phyloP scores from a whole-genome alignment of 2,113 vertebrate species.

The Xyliphius kryptos region DNA sequence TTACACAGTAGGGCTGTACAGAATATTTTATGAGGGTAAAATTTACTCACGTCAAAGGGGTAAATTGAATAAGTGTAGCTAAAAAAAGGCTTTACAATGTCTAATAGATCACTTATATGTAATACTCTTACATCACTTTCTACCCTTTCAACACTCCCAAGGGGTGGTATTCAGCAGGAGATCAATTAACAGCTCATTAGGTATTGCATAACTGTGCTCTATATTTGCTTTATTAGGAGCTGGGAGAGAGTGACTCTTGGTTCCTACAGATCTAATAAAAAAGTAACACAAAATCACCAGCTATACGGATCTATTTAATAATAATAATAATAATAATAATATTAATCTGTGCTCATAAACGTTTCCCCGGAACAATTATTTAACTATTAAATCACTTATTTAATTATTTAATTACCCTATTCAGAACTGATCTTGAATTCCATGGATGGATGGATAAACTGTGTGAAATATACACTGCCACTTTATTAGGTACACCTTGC shows the following conservation, averaged over 20 bases:
- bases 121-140: background rate
- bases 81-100: background rate
- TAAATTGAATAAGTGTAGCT: background rate
- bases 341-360: conserved; percentile 3
- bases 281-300: background rate
- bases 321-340: too few relatives aligned
- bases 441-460: background rate
- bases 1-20: background rate
- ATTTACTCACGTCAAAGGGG: background rate
- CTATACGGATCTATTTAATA: too few relatives aligned
- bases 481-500: too few relatives aligned
- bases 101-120: background rate
- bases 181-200: conserved; percentile 60
- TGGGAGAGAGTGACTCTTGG: conserved; percentile 46
- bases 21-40: background rate
- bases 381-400: too few relatives aligned
- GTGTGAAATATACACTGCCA: background rate
- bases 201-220: conserved; percentile 37
- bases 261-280: conserved; percentile 23
- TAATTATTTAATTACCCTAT: too few relatives aligned
- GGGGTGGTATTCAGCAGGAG: conserved; percentile 5
- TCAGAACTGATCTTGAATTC: background rate
- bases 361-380: too few relatives aligned
- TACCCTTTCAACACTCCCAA: background rate
- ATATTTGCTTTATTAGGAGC: conserved; percentile 47